These are phyloP conservation scores for Ligdia adustata DNA, from an alignment of 2,888 invertebrate genomes.

Conservation along the genomic window DNA sequence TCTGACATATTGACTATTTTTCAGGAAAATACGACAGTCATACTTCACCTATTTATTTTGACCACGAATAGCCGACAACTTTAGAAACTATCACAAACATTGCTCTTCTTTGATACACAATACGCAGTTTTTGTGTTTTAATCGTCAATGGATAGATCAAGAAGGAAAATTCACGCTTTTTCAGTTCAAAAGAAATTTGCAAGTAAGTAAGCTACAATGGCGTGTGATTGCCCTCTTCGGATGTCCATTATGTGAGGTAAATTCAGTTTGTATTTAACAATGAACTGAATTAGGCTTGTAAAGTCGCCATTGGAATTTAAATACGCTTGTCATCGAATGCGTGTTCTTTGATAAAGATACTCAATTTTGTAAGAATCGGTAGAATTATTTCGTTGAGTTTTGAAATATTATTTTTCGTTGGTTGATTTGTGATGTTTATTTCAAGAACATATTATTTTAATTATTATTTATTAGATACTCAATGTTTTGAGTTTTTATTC, in stretches of 20 bases:
- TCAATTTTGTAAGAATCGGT: too few species aligned
- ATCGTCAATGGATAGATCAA: constrained; percentile 40
- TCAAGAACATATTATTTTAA: too few species aligned
- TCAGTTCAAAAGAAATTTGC: constrained; percentile 59
- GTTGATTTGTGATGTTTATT: not conserved
- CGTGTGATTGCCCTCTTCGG: constrained; percentile 58
- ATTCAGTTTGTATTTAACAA: constrained; percentile 23
- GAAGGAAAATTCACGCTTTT: constrained; percentile 34
- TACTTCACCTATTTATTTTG: constrained; percentile 63
- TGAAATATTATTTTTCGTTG: not conserved
- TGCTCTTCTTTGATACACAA: constrained; percentile 8
- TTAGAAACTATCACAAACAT: constrained; percentile 37
- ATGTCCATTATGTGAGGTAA: constrained; percentile 10
- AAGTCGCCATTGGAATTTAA: constrained; percentile 32
- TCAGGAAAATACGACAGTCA: constrained; percentile 62
- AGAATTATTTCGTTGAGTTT: not conserved
- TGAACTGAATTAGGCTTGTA: constrained; percentile 28
- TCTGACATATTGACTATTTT: constrained; percentile 50
- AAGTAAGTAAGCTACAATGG: constrained; percentile 73
- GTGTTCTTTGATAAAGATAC: not conserved
- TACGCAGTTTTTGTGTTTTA: not conserved
- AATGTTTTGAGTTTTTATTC: too few species aligned
- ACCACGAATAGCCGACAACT: constrained; percentile 46
- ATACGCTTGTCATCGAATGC: constrained; percentile 18
- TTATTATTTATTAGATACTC: too few species aligned